Conservation (phyloP, 2,888 invertebrate genomes). For the Diarsia brunnea region DNA sequence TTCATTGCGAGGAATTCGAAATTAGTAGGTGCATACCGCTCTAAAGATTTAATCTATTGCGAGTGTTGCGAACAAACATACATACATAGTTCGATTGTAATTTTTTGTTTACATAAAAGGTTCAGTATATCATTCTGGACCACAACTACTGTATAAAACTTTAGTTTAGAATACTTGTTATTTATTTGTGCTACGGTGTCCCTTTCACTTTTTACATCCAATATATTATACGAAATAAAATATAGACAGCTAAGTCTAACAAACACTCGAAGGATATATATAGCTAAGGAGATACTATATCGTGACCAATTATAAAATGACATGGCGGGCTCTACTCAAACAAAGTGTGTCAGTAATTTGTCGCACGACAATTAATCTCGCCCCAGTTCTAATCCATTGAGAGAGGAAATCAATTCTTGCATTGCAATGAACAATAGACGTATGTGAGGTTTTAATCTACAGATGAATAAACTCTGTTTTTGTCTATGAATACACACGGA, state of each 20-base stretch:
- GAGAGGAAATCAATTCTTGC: conserved; percentile 48
- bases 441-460: conserved; percentile 8
- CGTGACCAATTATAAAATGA: conserved; percentile 42
- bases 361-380: conserved; percentile 57
- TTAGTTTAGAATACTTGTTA: too few relatives aligned
- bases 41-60: neutral
- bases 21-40: neutral
- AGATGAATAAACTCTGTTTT: conserved; percentile 15
- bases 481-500: conserved; percentile 14
- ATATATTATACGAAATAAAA: neutral
- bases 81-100: too few relatives aligned
- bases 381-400: conserved; percentile 39
- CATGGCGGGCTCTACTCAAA: conserved; percentile 28
- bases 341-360: conserved; percentile 51
- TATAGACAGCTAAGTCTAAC: neutral
- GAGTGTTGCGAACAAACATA: neutral
- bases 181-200: too few relatives aligned
- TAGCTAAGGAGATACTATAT: neutral
- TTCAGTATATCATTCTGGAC: too few relatives aligned
- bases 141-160: too few relatives aligned
- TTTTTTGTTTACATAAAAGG: too few relatives aligned
- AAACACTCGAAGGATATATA: neutral
- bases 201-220: too few relatives aligned
- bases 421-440: conserved; percentile 49
- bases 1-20: neutral